These are phyloP conservation scores for Elachura formosa DNA, from an alignment of 2,113 vertebrate genomes.

Conservation along the genomic window DNA sequence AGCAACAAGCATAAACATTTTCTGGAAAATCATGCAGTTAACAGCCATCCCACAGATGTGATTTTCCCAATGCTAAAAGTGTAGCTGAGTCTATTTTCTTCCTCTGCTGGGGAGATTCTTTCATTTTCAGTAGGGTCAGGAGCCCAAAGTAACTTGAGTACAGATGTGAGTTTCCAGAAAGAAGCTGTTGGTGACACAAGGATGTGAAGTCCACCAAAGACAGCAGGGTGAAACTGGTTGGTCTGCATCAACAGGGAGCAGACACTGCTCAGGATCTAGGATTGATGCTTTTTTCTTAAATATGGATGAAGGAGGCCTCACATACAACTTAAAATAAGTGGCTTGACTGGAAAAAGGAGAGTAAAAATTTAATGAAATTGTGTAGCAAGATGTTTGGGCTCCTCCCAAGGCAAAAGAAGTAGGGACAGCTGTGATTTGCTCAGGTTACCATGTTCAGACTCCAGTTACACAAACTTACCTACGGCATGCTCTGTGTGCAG, in stretches of 20 bases:
- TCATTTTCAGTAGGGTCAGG: background rate
- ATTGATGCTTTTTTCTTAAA: background rate
- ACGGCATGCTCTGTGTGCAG: background rate
- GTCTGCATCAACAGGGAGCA: background rate
- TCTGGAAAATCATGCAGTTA: background rate
- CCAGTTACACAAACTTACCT: background rate
- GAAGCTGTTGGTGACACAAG: background rate
- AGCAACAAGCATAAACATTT: background rate
- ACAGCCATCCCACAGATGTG: background rate
- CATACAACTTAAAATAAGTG: background rate
- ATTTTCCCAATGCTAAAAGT: background rate
- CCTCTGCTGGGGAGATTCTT: background rate
- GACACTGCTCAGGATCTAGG: background rate
- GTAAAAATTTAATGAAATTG: background rate
- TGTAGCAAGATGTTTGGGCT: background rate
- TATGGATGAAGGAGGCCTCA: background rate
- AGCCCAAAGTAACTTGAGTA: background rate
- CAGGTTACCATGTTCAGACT: background rate
- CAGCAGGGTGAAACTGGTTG: background rate
- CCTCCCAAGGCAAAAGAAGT: background rate
- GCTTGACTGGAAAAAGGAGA: background rate
- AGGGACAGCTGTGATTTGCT: conserved; percentile 2
- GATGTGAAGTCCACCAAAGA: background rate
- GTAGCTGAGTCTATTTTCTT: background rate
- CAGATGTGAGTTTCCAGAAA: background rate